Conservation (phyloP, 1,140 invertebrate species). For the Venturia canescens region DNA sequence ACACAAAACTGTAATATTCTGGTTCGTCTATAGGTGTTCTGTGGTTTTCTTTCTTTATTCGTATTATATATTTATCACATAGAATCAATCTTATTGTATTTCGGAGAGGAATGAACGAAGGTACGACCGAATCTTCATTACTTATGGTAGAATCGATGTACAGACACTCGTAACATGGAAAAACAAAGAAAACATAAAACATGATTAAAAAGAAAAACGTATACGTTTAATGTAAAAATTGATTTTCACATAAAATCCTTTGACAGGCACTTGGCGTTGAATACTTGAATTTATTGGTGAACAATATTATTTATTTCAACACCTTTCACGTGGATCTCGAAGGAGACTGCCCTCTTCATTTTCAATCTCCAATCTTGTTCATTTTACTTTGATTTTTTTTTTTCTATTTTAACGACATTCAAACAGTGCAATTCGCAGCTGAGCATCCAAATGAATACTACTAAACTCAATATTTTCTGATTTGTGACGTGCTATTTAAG, state of each 20-base stretch:
- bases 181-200: not conserved
- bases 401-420: too few relatives aligned
- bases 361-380: too few relatives aligned
- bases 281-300: not conserved
- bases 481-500: constrained; percentile 42
- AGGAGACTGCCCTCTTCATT: too few relatives aligned
- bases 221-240: constrained; percentile 28
- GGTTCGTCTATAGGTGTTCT: not conserved
- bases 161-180: not conserved
- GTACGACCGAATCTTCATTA: constrained; percentile 8
- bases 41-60: not conserved
- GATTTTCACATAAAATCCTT: constrained; percentile 23
- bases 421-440: constrained; percentile 50
- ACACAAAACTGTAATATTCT: not conserved
- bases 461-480: constrained; percentile 46
- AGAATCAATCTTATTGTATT: constrained; percentile 36
- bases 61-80: constrained; percentile 32
- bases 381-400: too few relatives aligned
- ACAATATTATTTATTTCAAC: too few relatives aligned
- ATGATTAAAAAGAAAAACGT: constrained; percentile 1
- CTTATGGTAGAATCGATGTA: constrained; percentile 1
- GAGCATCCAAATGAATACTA: constrained; percentile 1
- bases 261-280: constrained; percentile 17
- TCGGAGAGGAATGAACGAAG: constrained; percentile 17
- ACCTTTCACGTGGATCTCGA: too few relatives aligned